phyloP scores from a whole-genome alignment of 2,888 invertebrate species.

The Phyto melanocephala region DNA sequence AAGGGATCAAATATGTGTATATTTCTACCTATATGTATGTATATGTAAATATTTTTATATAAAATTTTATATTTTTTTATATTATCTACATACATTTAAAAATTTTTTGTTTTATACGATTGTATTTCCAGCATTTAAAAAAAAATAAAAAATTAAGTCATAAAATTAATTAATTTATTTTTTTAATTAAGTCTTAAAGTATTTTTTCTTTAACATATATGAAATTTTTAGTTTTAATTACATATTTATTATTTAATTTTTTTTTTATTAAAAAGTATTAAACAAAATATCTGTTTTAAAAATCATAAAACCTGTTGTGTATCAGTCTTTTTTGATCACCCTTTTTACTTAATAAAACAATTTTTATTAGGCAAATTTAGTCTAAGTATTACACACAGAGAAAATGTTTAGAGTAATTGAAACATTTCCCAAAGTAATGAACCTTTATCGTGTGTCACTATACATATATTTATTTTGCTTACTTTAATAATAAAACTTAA shows the following conservation, averaged over 20 bases:
- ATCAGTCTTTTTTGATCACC: constrained; percentile 65
- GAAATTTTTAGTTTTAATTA: constrained; percentile 1
- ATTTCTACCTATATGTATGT: constrained; percentile 1
- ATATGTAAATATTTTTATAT: not conserved
- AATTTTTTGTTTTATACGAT: constrained; percentile 6
- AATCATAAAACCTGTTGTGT: constrained; percentile 62
- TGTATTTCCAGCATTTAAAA: not conserved
- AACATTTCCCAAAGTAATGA: not conserved
- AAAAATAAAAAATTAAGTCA: too few relatives aligned
- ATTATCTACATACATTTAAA: not conserved
- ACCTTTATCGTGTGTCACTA: not conserved
- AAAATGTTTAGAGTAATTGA: not conserved
- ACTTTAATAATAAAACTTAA: constrained; percentile 50
- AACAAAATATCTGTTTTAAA: constrained; percentile 48
- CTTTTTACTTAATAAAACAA: constrained; percentile 56
- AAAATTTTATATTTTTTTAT: too few relatives aligned
- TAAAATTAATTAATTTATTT: constrained; percentile 16
- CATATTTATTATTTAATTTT: constrained; percentile 21
- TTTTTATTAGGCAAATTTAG: constrained; percentile 60
- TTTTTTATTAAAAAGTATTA: not conserved
- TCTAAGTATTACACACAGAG: constrained; percentile 33
- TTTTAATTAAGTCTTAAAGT: constrained; percentile 16
- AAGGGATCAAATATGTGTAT: constrained; percentile 51
- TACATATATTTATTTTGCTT: constrained; percentile 10
- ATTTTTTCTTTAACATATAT: too few relatives aligned